A percentile compares a stretch with the other conserved stretches of the same genome.
phyloP scores from a whole-genome alignment of 2,113 vertebrate species.

The Cinclus cinclus region DNA sequence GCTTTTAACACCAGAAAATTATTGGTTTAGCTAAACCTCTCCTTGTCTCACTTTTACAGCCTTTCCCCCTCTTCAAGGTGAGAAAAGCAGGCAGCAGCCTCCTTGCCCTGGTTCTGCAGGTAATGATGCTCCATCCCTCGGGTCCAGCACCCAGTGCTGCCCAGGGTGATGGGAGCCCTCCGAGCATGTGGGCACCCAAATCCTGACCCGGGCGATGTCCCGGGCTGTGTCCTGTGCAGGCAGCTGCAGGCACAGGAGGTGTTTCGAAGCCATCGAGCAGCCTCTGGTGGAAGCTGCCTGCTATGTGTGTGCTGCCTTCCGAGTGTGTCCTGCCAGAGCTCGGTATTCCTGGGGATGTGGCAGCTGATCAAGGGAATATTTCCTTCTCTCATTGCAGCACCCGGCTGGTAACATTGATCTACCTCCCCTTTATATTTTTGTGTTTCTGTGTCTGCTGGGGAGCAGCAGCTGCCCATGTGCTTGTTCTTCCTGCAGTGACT shows the following conservation, averaged over 20 bases:
- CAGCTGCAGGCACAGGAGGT: not conserved
- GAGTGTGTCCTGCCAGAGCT: not conserved
- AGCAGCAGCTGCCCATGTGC: accelerated
- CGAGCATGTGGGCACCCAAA: accelerated
- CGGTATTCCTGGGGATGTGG: not conserved
- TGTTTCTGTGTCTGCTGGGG: not conserved
- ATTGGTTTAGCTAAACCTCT: not conserved
- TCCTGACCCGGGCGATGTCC: not conserved
- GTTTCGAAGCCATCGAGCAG: conserved; percentile 29
- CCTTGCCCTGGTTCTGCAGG: not conserved
- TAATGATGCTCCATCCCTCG: not conserved
- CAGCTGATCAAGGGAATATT: accelerated
- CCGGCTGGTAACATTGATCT: accelerated
- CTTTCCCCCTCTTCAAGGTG: not conserved
- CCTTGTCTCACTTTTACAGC: not conserved
- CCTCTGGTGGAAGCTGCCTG: conserved; percentile 54
- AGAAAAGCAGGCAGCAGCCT: not conserved
- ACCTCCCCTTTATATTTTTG: not conserved
- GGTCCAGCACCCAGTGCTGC: not conserved
- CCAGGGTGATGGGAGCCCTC: accelerated
- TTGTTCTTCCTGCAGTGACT: not conserved
- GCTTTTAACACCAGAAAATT: not conserved
- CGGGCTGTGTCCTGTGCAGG: not conserved
- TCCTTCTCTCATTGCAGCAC: accelerated
- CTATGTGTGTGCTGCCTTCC: not conserved